Evolutionary conservation across 2,888 invertebrate genomes (phyloP), one percentile per base, ranked within the genome.

Genomic region (Ophion ellenae): DNA sequence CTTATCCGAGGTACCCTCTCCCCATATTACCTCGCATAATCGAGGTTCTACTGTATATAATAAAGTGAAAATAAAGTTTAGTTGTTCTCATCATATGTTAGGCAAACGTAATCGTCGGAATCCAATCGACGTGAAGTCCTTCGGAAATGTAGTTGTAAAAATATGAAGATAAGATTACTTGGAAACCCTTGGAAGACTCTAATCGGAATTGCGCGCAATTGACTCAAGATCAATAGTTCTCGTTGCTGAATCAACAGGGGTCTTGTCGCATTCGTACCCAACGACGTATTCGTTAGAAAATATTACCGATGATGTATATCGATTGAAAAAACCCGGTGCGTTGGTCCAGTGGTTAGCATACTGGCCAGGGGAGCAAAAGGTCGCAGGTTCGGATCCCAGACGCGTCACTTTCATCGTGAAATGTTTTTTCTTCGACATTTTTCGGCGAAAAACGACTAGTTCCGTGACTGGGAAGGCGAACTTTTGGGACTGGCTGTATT

Each of bases 171-270:
- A 66, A 69, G 78, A 67, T 78, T 67, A 61, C 28, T 17, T 6
- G 40, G 20, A 73, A 53, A 24, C 57, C 66, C 59, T 78, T 78
- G 67, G 63, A 70, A 7, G 45, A 24, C 24, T 11, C 53, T 63
- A 69, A 78, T 83, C 73, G 45, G 24, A 69, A 63, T 32, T 24
- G 20, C 40, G 53, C 45, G 11, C n/a, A 10, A 45, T 53, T 75
- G 84, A 75, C 69, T 84, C 70, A 75, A 81, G 45, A 70, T 70
- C 74, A 81, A 84, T 53, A 17, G 64, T 80, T 80, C 40, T 40
- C 47, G 36, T 57, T 63, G 24, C 69, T 66, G 45, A 66, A 61
- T 66, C 59, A 76, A 71, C 53, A 59, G 28, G 59, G 66, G 1
- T 32, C 17, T 61, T 10, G n/a, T 20, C 24, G 24, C 20, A 6